Evolutionary conservation across 2,113 vertebrate genomes (phyloP), one percentile per base, ranked within the genome.

Genomic region (Oncorhynchus gorbuscha): DNA sequence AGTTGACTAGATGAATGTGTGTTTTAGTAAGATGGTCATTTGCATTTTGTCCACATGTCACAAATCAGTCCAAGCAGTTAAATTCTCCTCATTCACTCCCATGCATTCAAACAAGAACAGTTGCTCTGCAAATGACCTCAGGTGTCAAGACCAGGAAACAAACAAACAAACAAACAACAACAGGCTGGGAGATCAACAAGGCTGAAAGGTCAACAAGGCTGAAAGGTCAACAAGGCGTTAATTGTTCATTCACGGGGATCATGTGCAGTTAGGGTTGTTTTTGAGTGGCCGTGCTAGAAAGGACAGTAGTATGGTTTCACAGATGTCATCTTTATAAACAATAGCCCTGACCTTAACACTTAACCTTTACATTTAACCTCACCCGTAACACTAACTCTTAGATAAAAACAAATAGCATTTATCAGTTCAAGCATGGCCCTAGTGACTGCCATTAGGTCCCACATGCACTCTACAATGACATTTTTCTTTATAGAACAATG

Each of bases 91-190:
- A 81, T 83, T 89, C 84, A 85, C 80, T 84, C 74, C 89, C 93
- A 94, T 94, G 92, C 94, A 90, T 85, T 77, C 83, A 83, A 75
- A 65, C 22, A 84, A 84, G 45, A 85, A 88, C 85, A 85, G 74
- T 88, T 81, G 87, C 16, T 83, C 90, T 75, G 91, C 92, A 84
- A 85, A 88, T 75, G 84, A 83, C 85, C 80, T 83, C 83, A 88
- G 73, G 87, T 82, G 84, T 79, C 82, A 85, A 77, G 71, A 85
- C 64, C 72, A 70, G 79, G 79, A 86, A 83, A 73, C 24, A 58
- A 76, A 82, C 59, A 82, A 71, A 86, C 2, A 49, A 20, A 66
- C 32, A 49, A 28, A 66, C 51, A 30, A 78, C 71, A 55, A 71
- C 71, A 73, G 74, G 75, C 79, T 69, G 71, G 78, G 84, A 71